These are phyloP conservation scores for Rhipidura dahli DNA, from an alignment of 2,113 vertebrate genomes.

Conservation along the genomic window DNA sequence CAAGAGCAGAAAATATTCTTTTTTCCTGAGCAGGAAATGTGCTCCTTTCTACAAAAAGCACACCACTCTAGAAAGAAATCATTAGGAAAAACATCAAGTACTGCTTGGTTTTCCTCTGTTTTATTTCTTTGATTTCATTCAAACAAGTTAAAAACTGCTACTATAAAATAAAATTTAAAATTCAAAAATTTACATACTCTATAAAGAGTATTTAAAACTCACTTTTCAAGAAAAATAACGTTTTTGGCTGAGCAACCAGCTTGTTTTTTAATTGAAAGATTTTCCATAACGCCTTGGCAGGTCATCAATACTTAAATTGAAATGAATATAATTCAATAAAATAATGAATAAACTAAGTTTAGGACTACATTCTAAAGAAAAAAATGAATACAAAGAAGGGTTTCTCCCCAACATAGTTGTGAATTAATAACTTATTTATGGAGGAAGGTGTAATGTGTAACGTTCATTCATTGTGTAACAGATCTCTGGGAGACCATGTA, in stretches of 20 bases:
- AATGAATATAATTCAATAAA: constrained; percentile 15
- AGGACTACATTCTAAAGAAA: background rate
- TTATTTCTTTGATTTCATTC: background rate
- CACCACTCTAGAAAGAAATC: background rate
- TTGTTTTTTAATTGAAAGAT: constrained; percentile 27
- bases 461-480: background rate
- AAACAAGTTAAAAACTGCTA: constrained; percentile 27
- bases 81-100: background rate
- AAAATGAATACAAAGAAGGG: background rate
- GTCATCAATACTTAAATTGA: background rate
- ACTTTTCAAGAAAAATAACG: constrained; percentile 3
- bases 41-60: background rate
- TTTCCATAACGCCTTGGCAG: constrained; percentile 29
- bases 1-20: constrained; percentile 10
- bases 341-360: background rate
- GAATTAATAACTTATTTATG: constrained; percentile 8
- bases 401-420: background rate
- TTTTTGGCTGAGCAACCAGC: background rate
- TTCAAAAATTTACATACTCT: background rate
- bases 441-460: background rate
- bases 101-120: background rate
- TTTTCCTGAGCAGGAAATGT: constrained; percentile 23
- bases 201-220: constrained; percentile 32
- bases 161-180: background rate
- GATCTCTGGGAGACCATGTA: background rate